Evolutionary conservation across 2,888 invertebrate species (phyloP).

Genomic region (Erebia ligea): DNA sequence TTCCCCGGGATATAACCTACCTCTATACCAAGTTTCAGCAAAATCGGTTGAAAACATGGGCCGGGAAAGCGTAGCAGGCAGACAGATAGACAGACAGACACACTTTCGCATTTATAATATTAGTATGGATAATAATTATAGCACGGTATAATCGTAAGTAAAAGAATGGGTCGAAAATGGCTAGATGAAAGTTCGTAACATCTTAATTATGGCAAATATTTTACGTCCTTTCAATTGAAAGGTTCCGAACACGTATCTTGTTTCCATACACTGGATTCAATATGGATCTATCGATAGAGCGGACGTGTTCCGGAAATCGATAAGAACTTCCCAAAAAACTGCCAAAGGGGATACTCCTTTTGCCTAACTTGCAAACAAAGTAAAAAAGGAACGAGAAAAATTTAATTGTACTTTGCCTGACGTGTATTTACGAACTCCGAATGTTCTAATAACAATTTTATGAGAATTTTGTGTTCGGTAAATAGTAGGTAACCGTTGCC

Average conservation of each 20-base stretch:
- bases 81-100: too few relatives aligned
- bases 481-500: too few relatives aligned
- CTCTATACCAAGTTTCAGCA: too few relatives aligned
- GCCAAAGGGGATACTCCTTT: background rate
- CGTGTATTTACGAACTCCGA: background rate
- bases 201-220: slow-evolving; percentile 1
- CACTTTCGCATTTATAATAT: too few relatives aligned
- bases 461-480: too few relatives aligned
- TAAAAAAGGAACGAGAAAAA: background rate
- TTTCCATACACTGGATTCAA: slow-evolving; percentile 37
- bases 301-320: slow-evolving; percentile 9
- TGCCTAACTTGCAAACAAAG: background rate
- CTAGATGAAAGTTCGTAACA: too few relatives aligned
- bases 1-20: too few relatives aligned
- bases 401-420: background rate
- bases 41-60: too few relatives aligned
- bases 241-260: slow-evolving; percentile 29
- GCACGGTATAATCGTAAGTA: too few relatives aligned
- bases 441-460: background rate
- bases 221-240: slow-evolving; percentile 16
- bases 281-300: slow-evolving; percentile 36
- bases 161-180: too few relatives aligned
- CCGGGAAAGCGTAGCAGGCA: too few relatives aligned
- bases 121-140: too few relatives aligned
- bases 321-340: slow-evolving; percentile 14